phyloP scores from a whole-genome alignment of 2,113 vertebrate genomes.

The Rostratula benghalensis region DNA sequence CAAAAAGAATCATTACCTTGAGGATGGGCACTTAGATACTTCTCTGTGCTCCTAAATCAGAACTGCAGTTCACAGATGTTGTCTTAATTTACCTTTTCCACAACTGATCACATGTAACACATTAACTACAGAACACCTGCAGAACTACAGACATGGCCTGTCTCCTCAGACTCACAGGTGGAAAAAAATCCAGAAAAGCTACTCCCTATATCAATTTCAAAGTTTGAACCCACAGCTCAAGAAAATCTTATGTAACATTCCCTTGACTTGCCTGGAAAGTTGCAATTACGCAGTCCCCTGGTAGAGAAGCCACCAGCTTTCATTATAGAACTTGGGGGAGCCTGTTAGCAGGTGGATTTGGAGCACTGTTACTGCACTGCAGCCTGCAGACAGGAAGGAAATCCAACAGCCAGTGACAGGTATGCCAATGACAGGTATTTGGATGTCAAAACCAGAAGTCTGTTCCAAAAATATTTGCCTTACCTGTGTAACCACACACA shows the following conservation, averaged over 20 bases:
- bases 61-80: not conserved
- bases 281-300: not conserved
- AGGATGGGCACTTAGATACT: not conserved
- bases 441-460: not conserved
- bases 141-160: not conserved
- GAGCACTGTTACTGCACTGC: not conserved
- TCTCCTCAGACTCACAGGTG: not conserved
- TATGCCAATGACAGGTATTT: not conserved
- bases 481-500: not conserved
- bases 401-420: not conserved
- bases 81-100: not conserved
- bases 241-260: not conserved
- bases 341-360: not conserved
- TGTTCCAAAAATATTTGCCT: not conserved
- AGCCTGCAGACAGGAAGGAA: not conserved
- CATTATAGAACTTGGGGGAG: not conserved
- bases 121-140: not conserved
- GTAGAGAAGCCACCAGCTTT: not conserved
- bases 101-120: not conserved
- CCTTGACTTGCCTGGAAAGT: not conserved
- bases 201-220: not conserved
- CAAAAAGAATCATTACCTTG: not conserved
- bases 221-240: not conserved
- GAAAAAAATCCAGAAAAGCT: not conserved
- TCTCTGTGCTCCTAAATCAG: not conserved